These are phyloP conservation scores for Loxodonta africana DNA, from an alignment of 2,113 vertebrate species.

Conservation along the genomic window DNA sequence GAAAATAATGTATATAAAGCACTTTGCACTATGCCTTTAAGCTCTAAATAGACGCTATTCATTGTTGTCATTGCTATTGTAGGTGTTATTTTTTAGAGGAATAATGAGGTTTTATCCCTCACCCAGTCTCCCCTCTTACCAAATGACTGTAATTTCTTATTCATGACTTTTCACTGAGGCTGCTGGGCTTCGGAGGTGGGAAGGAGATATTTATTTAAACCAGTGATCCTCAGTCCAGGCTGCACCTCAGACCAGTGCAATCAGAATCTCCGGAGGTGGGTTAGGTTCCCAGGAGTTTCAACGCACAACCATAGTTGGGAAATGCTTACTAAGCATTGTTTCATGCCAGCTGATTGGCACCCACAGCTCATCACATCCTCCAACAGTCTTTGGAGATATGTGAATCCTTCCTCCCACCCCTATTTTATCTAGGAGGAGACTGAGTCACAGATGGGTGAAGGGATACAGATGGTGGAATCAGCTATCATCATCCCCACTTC, in stretches of 20 bases:
- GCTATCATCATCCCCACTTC: no score
- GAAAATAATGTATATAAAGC: no score
- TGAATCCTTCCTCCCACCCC: neutral
- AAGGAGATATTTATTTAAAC: neutral
- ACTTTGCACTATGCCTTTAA: neutral
- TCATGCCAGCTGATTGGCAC: neutral
- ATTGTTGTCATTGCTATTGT: accelerated
- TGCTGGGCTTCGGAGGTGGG: neutral
- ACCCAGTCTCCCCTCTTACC: neutral
- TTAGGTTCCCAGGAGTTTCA: neutral
- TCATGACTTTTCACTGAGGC: neutral
- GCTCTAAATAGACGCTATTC: neutral
- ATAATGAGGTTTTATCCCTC: neutral
- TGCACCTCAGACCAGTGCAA: neutral
- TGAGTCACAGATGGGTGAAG: neutral
- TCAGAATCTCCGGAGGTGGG: neutral
- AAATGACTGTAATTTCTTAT: neutral
- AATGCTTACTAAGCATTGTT: neutral
- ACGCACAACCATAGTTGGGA: neutral
- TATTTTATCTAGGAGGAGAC: neutral
- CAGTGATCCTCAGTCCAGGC: neutral
- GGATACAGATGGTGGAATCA: neutral
- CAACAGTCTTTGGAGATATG: neutral
- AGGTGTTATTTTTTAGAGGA: neutral
- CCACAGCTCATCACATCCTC: neutral